Evolutionary conservation across 1,140 invertebrate genomes (phyloP).

Genomic region (Sesamia nonagrioides): DNA sequence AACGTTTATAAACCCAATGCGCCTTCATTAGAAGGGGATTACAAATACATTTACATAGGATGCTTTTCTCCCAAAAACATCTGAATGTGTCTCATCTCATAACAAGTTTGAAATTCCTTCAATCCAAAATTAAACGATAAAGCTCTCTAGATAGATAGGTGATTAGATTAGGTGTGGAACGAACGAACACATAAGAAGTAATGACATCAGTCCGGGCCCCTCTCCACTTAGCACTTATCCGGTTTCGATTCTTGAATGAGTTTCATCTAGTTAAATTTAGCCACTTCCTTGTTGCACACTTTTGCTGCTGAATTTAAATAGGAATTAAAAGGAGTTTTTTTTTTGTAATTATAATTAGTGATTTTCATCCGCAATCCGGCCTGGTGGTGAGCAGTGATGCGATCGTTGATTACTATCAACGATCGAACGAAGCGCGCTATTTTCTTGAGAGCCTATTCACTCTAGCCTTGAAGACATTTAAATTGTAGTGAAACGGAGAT

Average conservation of each 20-base stretch:
- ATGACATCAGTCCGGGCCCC: constrained; percentile 32
- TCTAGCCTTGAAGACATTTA: no score
- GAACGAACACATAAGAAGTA: constrained; percentile 46
- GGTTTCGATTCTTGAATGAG: constrained; percentile 45
- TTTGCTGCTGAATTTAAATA: neutral
- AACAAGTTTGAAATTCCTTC: constrained; percentile 30
- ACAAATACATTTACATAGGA: neutral
- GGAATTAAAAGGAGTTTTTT: neutral
- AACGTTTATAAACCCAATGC: neutral
- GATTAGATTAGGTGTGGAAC: constrained; percentile 44
- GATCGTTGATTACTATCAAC: no score
- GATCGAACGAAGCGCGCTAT: no score
- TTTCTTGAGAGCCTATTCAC: no score
- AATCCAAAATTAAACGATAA: constrained; percentile 41
- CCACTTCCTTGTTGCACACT: constrained; percentile 1
- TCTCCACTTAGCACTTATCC: constrained; percentile 38
- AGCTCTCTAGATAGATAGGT: constrained; percentile 38
- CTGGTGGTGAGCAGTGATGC: no score
- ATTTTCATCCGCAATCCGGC: no score
- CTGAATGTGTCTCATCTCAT: neutral
- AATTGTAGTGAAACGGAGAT: no score
- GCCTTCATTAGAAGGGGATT: neutral
- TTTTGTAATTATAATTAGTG: no score
- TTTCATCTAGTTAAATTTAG: constrained; percentile 31
- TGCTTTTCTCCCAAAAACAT: constrained; percentile 13